Conservation (phyloP, 2,888 invertebrate species). For the Hirtodrosophila alboralis region DNA sequence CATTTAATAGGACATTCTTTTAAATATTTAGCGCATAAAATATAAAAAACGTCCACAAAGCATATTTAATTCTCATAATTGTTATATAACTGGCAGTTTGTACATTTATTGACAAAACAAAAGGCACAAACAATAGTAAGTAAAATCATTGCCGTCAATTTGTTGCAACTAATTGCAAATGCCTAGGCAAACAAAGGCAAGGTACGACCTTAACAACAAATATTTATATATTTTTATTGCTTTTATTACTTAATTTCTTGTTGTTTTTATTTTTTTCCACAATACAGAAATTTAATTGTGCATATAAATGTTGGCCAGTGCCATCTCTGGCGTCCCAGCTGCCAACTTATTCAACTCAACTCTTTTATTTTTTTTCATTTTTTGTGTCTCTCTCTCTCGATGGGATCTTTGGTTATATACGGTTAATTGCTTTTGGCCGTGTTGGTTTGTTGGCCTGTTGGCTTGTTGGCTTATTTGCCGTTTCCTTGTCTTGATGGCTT, state of each 20-base stretch:
- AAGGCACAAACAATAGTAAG: conserved; percentile 29
- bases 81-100: conserved; percentile 31
- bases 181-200: conserved; percentile 51
- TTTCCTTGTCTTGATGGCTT: conserved; percentile 48
- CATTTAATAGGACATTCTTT: too few relatives aligned
- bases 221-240: conserved; percentile 23
- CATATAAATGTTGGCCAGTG: conserved; percentile 64
- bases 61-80: conserved; percentile 45
- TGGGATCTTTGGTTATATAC: conserved; percentile 46
- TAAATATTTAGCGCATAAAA: neutral
- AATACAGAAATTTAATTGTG: conserved; percentile 62
- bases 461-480: conserved; percentile 17
- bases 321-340: conserved; percentile 27
- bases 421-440: conserved; percentile 72
- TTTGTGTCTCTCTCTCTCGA: too few relatives aligned
- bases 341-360: conserved; percentile 30
- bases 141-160: conserved; percentile 61
- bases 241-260: conserved; percentile 9
- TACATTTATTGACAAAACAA: conserved; percentile 27
- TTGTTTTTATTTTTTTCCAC: conserved; percentile 5
- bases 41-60: conserved; percentile 9
- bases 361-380: too few relatives aligned
- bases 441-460: conserved; percentile 23
- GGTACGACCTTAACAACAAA: conserved; percentile 52
- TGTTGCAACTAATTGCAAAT: conserved; percentile 70